Percentiles rank a stretch among this genome's conserved stretches.
phyloP scores from a whole-genome alignment of 30 jellyfish, hydroid and myxozoan species.

The Turritopsis rubra region DNA sequence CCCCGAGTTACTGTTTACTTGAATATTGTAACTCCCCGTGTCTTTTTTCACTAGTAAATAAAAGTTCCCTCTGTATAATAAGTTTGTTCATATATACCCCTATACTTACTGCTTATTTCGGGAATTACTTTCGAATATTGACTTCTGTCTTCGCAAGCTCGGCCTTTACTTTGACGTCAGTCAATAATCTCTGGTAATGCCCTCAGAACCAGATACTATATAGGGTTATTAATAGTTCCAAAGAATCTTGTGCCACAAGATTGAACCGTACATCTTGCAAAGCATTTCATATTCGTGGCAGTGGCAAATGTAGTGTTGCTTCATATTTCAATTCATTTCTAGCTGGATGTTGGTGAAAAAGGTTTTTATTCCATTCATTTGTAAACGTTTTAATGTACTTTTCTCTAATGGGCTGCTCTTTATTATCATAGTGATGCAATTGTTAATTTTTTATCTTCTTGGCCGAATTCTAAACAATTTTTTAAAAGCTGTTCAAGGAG shows the following conservation, averaged over 20 bases:
- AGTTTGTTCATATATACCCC: no score
- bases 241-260: constrained; percentile 15
- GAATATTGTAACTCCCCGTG: no score
- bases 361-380: constrained; percentile 10
- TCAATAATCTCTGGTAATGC: no score
- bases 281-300: constrained; percentile 22
- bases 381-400: constrained; percentile 4
- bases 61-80: no score
- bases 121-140: no score
- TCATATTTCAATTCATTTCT: constrained; percentile 23
- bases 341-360: constrained; percentile 17
- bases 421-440: neutral
- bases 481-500: constrained; percentile 30
- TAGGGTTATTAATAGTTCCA: constrained; percentile 1
- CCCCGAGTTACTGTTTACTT: no score
- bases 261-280: constrained; percentile 27
- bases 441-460: neutral
- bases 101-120: no score
- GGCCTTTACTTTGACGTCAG: no score
- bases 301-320: constrained; percentile 25
- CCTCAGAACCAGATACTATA: no score
- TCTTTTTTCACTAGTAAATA: no score
- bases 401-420: neutral
- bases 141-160: no score
- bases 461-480: constrained; percentile 24